These are phyloP conservation scores for Drosophila prosaltans DNA, from an alignment of 1,140 invertebrate genomes.

Conservation along the genomic window DNA sequence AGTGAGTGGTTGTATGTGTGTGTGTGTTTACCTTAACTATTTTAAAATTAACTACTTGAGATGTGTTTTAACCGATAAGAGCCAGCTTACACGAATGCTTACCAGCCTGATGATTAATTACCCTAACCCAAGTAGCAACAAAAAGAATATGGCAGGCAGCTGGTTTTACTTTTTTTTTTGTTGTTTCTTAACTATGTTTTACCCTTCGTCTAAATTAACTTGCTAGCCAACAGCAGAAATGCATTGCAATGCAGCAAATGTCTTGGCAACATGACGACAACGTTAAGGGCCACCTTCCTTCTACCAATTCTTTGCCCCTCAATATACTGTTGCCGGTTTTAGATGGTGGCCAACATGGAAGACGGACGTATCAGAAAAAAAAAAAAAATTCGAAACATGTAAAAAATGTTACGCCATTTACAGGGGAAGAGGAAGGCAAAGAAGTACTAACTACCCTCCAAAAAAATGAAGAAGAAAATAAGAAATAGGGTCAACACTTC, in stretches of 20 bases:
- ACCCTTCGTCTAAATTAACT: constrained; percentile 71
- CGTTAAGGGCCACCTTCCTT: constrained; percentile 56
- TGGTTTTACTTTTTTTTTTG: constrained; percentile 46
- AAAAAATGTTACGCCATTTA: constrained; percentile 81
- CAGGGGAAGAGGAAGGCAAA: constrained; percentile 19
- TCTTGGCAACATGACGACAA: constrained; percentile 76
- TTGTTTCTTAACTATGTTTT: constrained; percentile 17
- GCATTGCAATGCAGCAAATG: constrained; percentile 63
- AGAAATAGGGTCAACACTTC: constrained; percentile 64
- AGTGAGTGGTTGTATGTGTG: too few relatives aligned
- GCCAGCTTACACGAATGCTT: constrained; percentile 77
- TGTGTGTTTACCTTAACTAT: constrained; percentile 57
- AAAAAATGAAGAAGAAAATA: constrained; percentile 23
- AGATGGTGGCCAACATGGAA: neutral
- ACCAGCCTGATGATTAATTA: constrained; percentile 78
- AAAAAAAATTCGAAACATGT: constrained; percentile 52
- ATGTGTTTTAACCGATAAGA: constrained; percentile 76
- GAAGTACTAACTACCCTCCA: constrained; percentile 56
- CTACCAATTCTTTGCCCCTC: neutral
- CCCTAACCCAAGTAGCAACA: constrained; percentile 32
- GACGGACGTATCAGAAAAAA: neutral
- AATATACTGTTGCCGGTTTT: constrained; percentile 3
- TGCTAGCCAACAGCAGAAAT: constrained; percentile 57
- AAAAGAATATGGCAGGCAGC: constrained; percentile 73
- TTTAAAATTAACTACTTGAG: constrained; percentile 79